Evolutionary conservation across 2,797 vertebrate genomes (phyloP).

Genomic region (Paratrypauchen microcephalus): DNA sequence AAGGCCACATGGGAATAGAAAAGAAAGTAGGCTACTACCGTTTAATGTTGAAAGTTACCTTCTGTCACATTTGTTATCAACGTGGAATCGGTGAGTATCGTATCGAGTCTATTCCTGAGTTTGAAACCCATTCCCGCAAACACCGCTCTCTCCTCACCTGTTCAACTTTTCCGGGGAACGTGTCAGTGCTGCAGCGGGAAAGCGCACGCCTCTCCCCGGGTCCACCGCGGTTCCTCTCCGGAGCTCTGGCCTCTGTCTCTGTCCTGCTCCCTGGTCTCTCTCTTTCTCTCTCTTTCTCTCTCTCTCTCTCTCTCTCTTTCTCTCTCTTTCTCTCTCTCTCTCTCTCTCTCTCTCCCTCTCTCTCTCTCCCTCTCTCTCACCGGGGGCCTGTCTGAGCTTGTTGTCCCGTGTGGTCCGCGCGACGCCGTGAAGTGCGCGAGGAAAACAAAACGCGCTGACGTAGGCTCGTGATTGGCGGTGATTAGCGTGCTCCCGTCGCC

Average conservation of each 20-base stretch:
- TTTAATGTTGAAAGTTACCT: too few species aligned
- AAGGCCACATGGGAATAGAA: too few species aligned
- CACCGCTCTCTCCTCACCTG: neutral
- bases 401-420: neutral
- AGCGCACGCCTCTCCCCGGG: neutral
- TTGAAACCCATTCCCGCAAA: neutral
- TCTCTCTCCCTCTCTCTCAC: neutral
- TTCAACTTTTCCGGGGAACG: neutral
- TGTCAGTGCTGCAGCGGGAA: too few species aligned
- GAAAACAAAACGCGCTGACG: constrained; percentile 2
- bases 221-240: neutral
- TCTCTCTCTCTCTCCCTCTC: neutral
- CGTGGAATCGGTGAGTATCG: too few species aligned
- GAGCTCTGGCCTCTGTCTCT: too few species aligned
- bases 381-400: too few species aligned
- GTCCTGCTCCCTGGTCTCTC: neutral
- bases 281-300: neutral
- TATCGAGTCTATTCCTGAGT: too few species aligned
- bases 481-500: neutral
- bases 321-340: neutral
- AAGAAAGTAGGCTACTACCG: too few species aligned
- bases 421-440: neutral
- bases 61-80: too few species aligned
- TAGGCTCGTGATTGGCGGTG: neutral
- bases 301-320: too few species aligned